Base-by-base conservation (phyloP, 2,113 vertebrate genomes). In the Serinus canaria region DNA sequence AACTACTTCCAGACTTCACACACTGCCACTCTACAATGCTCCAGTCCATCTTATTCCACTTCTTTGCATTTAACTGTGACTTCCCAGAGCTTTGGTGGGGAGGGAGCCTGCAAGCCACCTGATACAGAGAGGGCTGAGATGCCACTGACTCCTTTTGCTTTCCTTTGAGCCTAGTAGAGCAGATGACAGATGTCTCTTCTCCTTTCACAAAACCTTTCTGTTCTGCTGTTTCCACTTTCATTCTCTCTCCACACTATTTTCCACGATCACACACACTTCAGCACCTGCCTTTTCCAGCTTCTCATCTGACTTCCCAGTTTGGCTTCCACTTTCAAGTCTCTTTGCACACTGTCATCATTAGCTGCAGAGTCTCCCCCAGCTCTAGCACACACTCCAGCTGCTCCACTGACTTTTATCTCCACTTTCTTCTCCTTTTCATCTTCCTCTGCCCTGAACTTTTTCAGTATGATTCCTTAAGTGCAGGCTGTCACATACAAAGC, bases 191-290 rank as follows among this genome's bases (percentile, higher is more conserved):
- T 83, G 67, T 62, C 62, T 85, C 53, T 60, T 72, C 27, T 81
- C 41, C 70, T 82, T 87, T 84, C 87, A 84, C 82, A 82, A 76
- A 83, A 58, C n/a, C 77, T 91, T 94, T 93, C 80, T 92, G 44
- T 75, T 89, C 24, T 83, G 64, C 63, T 83, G 37, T 62, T 74
- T 41, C 62, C 72, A 41, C 60, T 89, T 93, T 41, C 58, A 72
- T 89, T 63, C 41, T 81, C 43, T 74, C 73, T 92, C 44, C 41
- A 62, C 35, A 30, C 52, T 92, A 39, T 91, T 78, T 88, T 84
- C 74, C 20, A 21, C 0, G 13, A 94, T 87, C 87, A 89, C 74
- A 72, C 3, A 2, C 37, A 49, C 44, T 87, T 93, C 76, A 77
- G 64, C 87, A 91, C 73, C 49, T 84, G 87, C 56, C 44, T 89